Evolutionary conservation across 2,888 invertebrate genomes (phyloP), one percentile per base, ranked within the genome.

Genomic region (Nomada ferruginata): DNA sequence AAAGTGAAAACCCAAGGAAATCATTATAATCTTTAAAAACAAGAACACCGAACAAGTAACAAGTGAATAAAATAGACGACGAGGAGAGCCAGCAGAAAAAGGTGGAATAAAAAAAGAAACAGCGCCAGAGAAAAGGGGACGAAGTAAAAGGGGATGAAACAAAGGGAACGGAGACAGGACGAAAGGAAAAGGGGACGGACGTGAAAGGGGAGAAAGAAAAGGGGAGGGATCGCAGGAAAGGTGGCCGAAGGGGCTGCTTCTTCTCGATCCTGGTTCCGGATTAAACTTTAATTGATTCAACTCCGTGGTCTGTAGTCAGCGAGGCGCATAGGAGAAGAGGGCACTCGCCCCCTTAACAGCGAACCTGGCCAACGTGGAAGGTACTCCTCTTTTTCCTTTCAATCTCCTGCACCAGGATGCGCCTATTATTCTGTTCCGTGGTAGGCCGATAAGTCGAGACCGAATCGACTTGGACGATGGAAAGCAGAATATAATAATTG

Each of bases 231-330:
- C 74, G 75, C 53, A 84, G 83, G 77, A 79, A 85, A 87, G 87
- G 83, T 85, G 89, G 85, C 85, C 86, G 26, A 85, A 84, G 85
- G 81, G 85, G 76, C 80, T 83, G 84, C 83, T 87, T 88, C 90
- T 89, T 29, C 89, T 89, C 90, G 90, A 91, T 91, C 86, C 89
- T 88, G 94, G 95, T 95, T 95, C 95, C 95, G 95, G 95, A 95
- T 95, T 95, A 94, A 94, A 94, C 94, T 95, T 95, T 95, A 95
- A 95, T 95, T 95, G 95, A 95, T 95, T 95, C 94, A 93, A 92
- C 91, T 91, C 90, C 90, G 92, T 90, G 92, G 91, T 92, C 91
- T 91, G 92, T 90, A 91, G 85, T 86, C 91, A 91, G 89, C 91
- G 89, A 92, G 86, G 92, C 92, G 91, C 88, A 89, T 85, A 85